A percentile compares a stretch with the other conserved stretches of the same genome.
Evolutionary conservation across 2,113 vertebrate species (phyloP).

Genomic region (Pao palembangensis): DNA sequence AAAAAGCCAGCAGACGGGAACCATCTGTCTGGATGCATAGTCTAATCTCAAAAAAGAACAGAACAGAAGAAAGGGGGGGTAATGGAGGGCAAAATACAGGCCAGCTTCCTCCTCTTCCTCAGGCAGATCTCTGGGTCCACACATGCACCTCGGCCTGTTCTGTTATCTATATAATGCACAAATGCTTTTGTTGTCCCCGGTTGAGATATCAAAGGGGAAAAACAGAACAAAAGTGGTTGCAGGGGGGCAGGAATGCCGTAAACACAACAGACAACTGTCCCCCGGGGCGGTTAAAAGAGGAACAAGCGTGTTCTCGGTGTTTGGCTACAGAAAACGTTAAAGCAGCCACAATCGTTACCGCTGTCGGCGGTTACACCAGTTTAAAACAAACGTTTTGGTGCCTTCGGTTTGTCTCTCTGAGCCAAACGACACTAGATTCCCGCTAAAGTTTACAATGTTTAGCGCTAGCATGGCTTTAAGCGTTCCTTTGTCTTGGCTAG

Average conservation of each 20-base stretch:
- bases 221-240: constrained; percentile 41
- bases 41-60: constrained; percentile 71
- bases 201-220: constrained; percentile 52
- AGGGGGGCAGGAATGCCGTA: constrained; percentile 49
- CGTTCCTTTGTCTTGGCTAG: too few relatives aligned
- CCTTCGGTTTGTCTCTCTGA: too few relatives aligned
- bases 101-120: constrained; percentile 33
- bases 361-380: too few relatives aligned
- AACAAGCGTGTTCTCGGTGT: constrained; percentile 46
- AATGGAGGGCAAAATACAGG: constrained; percentile 8
- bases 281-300: constrained; percentile 33
- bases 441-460: too few relatives aligned
- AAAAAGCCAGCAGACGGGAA: constrained; percentile 92
- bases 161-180: constrained; percentile 29
- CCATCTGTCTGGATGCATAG: constrained; percentile 88
- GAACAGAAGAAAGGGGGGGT: constrained; percentile 34
- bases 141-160: constrained; percentile 9
- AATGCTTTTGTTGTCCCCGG: constrained; percentile 32
- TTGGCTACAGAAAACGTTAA: constrained; percentile 12
- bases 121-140: background rate
- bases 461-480: too few relatives aligned
- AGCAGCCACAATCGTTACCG: constrained; percentile 2
- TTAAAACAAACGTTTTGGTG: too few relatives aligned
- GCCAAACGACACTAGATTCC: too few relatives aligned
- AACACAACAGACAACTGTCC: constrained; percentile 42